Base-by-base conservation (phyloP, 1,140 invertebrate species). In the Periplaneta americana region DNA sequence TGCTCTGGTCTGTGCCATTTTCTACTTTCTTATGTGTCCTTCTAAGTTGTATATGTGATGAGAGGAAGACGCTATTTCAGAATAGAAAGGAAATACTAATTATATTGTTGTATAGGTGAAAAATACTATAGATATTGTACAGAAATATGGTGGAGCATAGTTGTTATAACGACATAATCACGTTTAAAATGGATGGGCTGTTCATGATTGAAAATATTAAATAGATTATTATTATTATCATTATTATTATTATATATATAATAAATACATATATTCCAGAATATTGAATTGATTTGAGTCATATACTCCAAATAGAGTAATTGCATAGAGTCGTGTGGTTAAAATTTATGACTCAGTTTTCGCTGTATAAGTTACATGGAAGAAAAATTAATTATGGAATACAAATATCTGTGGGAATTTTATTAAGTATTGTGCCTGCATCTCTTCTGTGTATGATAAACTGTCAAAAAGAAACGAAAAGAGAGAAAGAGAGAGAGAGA, bases 11-110 rank as follows among this genome's bases (percentile, higher is more conserved):
- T 78, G 77, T 78, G 81, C 81, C 77, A 79, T 82, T 82, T 82
- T 82, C 81, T 82, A 82, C 81, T 82, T 82, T 82, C 81, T 78
- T 82, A 82, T 82, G 76, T 82, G 76, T 82, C 75, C 74, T 76
- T 80, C 66, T 80, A 48, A 80, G 66, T 80, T 80, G 79, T 80
- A 80, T 48, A 80, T 80, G 39, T 80, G 32, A 48, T n/a, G 33
- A 79, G 66, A 31, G 39, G 48, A 82, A 77, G 78, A 66, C 4
- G 22, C 75, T 82, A 76, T 78, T 82, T 82, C 75, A 80, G 31
- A 82, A 78, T 82, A 82, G 81, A 78, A 82, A 36, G 34, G 22
- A 76, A 28, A 31, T 36, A 82, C 48, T 66, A 66, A 66, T 66
- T 28, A 57, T 66, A 34, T 82, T 82, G 76, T 82, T 82, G 81